These are phyloP conservation scores for Cheilosia pagana DNA, from an alignment of 2,888 invertebrate species.

Conservation along the genomic window DNA sequence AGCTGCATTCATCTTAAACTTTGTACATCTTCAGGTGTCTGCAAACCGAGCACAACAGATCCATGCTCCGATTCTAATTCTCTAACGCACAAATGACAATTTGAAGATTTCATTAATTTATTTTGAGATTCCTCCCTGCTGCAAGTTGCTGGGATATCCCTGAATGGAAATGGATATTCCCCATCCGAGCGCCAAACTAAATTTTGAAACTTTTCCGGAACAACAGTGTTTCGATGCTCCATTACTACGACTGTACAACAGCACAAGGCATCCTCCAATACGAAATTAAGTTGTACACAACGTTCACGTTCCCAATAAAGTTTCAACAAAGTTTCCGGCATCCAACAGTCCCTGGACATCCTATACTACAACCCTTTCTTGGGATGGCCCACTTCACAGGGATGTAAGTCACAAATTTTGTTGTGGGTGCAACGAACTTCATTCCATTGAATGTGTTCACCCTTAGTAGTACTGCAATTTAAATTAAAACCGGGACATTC, in stretches of 20 bases:
- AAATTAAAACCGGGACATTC: slow-evolving; percentile 71
- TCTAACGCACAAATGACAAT: slow-evolving; percentile 51
- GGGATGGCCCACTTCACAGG: slow-evolving; percentile 45
- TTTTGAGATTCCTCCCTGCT: slow-evolving; percentile 24
- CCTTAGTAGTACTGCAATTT: slow-evolving; percentile 65
- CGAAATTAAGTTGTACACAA: slow-evolving; percentile 65
- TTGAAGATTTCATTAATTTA: slow-evolving; percentile 53
- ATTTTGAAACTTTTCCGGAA: slow-evolving; percentile 26
- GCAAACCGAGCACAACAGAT: slow-evolving; percentile 20
- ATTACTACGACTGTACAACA: slow-evolving; percentile 18
- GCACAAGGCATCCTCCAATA: slow-evolving; percentile 45
- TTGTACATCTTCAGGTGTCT: slow-evolving; percentile 1
- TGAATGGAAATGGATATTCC: slow-evolving; percentile 43
- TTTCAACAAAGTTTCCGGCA: slow-evolving; percentile 57
- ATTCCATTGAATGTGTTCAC: slow-evolving; percentile 66
- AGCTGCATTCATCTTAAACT: slow-evolving; percentile 20
- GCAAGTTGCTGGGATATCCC: slow-evolving; percentile 28
- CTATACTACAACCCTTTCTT: slow-evolving; percentile 17
- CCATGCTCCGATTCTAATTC: slow-evolving; percentile 23
- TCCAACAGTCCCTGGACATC: background rate
- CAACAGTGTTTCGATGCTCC: slow-evolving; percentile 33
- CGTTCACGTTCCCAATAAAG: slow-evolving; percentile 60
- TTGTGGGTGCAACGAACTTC: slow-evolving; percentile 52
- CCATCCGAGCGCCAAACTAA: slow-evolving; percentile 39
- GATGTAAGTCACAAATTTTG: slow-evolving; percentile 64